Base-by-base conservation (phyloP, 2,797 vertebrate species). In the Distichodus sexfasciatus region DNA sequence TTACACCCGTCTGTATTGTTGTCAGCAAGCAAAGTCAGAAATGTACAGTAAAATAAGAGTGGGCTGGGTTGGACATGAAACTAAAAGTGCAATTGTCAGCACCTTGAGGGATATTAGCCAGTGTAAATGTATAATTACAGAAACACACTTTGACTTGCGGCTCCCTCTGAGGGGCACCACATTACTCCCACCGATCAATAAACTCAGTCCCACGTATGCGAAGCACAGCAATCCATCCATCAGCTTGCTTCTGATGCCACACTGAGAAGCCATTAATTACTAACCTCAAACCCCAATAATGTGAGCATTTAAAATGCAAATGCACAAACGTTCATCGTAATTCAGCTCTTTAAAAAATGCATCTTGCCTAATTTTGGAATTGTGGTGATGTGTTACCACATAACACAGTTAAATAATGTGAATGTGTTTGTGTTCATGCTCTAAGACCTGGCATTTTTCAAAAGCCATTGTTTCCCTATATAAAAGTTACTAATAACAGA, bases 121-220 rank as follows among this genome's bases (percentile, higher is more conserved):
- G 81, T 84, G 76, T 87, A 88, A 86, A 87, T 82, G 81, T 88
- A 83, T 88, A 90, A 91, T 91, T 91, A 90, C 85, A 84, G 86
- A 90, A 88, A 88, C 76, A 82, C 62, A 63, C 72, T 84, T 76
- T 88, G 87, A 86, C 85, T 87, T 82, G 83, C 79, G 81, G 81
- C 74, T 66, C 70, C 48, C 82, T 84, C 83, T 74, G 55, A 69
- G 80, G 82, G 88, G 70, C n/a, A 72, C 47, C 35, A 78, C 76
- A 87, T 90, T 88, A 89, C 87, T 87, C 84, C 83, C 75, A 79
- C 80, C 86, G 85, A 90, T 91, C 89, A 86, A 90, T 91, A 84
- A 79, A 82, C 84, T 76, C 81, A 75, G 75, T 75, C 76, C 70
- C 36, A 82, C 74, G 85, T 85, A 88, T 88, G 87, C 88, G 79